Evolutionary conservation across 2,113 vertebrate genomes (phyloP).

Genomic region (Corythoichthys haematopterus): DNA sequence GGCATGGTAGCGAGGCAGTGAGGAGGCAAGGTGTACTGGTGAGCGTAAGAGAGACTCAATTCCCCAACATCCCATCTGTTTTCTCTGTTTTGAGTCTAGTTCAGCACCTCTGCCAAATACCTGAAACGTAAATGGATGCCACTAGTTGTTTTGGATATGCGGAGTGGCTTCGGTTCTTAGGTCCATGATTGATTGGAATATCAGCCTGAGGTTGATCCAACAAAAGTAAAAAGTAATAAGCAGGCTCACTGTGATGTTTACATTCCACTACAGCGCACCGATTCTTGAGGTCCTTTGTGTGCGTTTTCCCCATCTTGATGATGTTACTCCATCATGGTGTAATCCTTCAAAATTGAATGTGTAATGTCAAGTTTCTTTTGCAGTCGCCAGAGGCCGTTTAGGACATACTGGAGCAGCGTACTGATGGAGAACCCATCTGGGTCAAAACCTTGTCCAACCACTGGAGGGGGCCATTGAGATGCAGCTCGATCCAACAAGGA

Average conservation of each 20-base stretch:
- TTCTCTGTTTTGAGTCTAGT: conserved; percentile 6
- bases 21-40: conserved; percentile 20
- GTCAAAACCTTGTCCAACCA: conserved; percentile 99
- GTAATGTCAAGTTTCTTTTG: conserved; percentile 40
- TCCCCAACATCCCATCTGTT: neutral
- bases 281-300: conserved; percentile 10
- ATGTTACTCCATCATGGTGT: conserved; percentile 26
- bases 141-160: conserved; percentile 29
- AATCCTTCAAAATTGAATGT: conserved; percentile 27
- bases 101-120: conserved; percentile 18
- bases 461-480: conserved; percentile 95
- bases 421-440: conserved; percentile 97
- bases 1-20: conserved; percentile 31
- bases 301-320: conserved; percentile 15
- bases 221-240: conserved; percentile 12
- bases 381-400: conserved; percentile 59
- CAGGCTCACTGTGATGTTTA: conserved; percentile 24
- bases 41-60: conserved; percentile 16
- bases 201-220: conserved; percentile 28
- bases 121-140: conserved; percentile 16
- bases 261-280: conserved; percentile 20
- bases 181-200: conserved; percentile 37
- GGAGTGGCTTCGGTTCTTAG: conserved; percentile 12
- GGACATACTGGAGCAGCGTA: conserved; percentile 98
- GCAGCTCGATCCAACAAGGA: conserved; percentile 98